These are phyloP conservation scores for Phalera bucephala DNA, from an alignment of 2,888 invertebrate species.

Conservation along the genomic window DNA sequence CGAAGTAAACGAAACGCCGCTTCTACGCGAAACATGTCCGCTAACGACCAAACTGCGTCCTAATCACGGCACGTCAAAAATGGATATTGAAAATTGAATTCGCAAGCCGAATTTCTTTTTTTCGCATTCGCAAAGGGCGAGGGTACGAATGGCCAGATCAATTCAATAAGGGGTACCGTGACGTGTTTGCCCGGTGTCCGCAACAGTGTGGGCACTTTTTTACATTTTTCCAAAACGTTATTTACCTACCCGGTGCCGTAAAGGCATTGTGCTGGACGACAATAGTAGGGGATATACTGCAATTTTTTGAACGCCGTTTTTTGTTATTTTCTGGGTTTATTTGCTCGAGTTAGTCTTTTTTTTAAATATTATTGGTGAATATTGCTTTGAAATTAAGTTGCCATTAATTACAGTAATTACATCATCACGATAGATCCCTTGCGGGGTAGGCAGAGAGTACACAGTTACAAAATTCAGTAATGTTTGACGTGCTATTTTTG, in stretches of 20 bases:
- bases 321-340: slow-evolving; percentile 34
- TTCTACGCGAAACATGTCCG: slow-evolving; percentile 46
- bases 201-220: slow-evolving; percentile 71
- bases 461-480: no score
- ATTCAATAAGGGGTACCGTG: slow-evolving; percentile 76
- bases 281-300: slow-evolving; percentile 64
- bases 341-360: no score
- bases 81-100: slow-evolving; percentile 82
- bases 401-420: no score
- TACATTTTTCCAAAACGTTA: slow-evolving; percentile 76
- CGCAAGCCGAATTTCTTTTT: slow-evolving; percentile 63
- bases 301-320: slow-evolving; percentile 48
- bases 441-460: no score
- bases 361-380: no score
- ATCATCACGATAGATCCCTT: no score
- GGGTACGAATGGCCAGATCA: slow-evolving; percentile 79
- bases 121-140: slow-evolving; percentile 62
- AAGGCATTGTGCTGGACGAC: slow-evolving; percentile 78
- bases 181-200: slow-evolving; percentile 80
- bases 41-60: slow-evolving; percentile 80
- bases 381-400: no score
- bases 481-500: no score
- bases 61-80: slow-evolving; percentile 82
- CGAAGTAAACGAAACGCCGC: slow-evolving; percentile 45
- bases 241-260: slow-evolving; percentile 79